A percentile compares a stretch with the other conserved stretches of the same genome.
phyloP scores from a whole-genome alignment of 2,797 vertebrate species.

The Discoglossus pictus region DNA sequence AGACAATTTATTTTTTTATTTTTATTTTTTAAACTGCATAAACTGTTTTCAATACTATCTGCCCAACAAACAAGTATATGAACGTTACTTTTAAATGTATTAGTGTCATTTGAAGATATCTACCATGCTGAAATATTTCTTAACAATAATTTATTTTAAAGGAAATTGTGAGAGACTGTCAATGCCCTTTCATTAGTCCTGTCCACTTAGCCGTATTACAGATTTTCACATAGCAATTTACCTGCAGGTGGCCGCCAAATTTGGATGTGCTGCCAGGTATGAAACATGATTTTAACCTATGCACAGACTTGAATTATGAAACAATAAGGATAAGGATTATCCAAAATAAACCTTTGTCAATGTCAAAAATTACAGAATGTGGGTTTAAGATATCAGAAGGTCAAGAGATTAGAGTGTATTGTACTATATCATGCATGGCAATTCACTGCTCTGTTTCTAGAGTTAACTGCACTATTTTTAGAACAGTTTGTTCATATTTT shows the following conservation, averaged over 20 bases:
- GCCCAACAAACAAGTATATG: no score
- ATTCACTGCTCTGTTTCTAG: background rate
- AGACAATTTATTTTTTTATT: no score
- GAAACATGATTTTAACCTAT: background rate
- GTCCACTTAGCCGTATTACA: background rate
- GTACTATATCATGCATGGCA: no score
- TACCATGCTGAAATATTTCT: no score
- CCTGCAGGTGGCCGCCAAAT: slow-evolving; percentile 5
- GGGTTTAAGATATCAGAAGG: background rate
- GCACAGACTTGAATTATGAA: background rate
- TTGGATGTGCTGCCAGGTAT: background rate
- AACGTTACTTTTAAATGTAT: no score
- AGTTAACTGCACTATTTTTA: slow-evolving; percentile 7
- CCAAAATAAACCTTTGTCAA: background rate
- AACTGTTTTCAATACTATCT: no score
- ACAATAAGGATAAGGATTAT: background rate
- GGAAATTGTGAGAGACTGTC: no score
- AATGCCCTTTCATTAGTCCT: background rate
- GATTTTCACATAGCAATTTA: background rate
- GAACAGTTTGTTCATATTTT: slow-evolving; percentile 20
- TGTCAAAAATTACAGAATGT: background rate
- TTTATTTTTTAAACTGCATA: no score
- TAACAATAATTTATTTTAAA: background rate
- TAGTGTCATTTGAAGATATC: no score
- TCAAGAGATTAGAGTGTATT: background rate